Percentiles rank a stretch among this genome's conserved stretches.
phyloP scores from a whole-genome alignment of 35 echinoderm and acorn worm genomes.

The Strongylocentrotus purpuratus region DNA sequence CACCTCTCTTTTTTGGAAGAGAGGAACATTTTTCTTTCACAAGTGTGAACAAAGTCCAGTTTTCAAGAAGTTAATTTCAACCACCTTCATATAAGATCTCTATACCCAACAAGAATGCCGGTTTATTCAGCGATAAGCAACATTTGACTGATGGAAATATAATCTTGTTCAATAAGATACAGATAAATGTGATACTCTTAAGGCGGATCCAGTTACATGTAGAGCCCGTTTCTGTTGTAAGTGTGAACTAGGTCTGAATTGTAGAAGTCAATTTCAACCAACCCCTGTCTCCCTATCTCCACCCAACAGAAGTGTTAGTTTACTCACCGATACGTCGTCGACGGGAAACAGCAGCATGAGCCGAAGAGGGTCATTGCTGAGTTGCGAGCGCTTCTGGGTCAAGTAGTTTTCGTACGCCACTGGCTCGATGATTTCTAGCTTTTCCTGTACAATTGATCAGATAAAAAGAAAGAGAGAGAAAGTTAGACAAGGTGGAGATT shows the following conservation, averaged over 20 bases:
- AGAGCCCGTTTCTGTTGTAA: too few species aligned
- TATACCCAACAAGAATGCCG: too few species aligned
- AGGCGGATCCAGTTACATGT: too few species aligned
- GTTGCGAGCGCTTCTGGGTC: slow-evolving; percentile 71
- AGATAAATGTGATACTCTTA: too few species aligned
- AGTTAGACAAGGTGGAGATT: not conserved
- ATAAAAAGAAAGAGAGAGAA: slow-evolving; percentile 24
- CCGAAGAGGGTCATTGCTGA: slow-evolving; percentile 83
- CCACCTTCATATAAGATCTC: too few species aligned
- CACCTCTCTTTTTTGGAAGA: too few species aligned
- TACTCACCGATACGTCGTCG: slow-evolving; percentile 98
- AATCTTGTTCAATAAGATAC: too few species aligned
- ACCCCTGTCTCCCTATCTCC: not conserved
- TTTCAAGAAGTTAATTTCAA: not conserved
- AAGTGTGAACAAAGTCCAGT: not conserved
- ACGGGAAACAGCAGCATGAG: slow-evolving; percentile 87
- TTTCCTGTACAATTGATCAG: slow-evolving; percentile 66
- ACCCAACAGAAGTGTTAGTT: not conserved
- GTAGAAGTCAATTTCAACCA: not conserved
- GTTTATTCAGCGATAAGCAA: too few species aligned
- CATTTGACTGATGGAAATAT: too few species aligned
- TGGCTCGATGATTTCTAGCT: slow-evolving; percentile 82
- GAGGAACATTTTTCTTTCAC: not conserved
- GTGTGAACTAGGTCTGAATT: not conserved
- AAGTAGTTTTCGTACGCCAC: slow-evolving; percentile 89